These are phyloP conservation scores for Arrhamphus sclerolepis DNA, from an alignment of 2,797 vertebrate genomes.

Conservation along the genomic window DNA sequence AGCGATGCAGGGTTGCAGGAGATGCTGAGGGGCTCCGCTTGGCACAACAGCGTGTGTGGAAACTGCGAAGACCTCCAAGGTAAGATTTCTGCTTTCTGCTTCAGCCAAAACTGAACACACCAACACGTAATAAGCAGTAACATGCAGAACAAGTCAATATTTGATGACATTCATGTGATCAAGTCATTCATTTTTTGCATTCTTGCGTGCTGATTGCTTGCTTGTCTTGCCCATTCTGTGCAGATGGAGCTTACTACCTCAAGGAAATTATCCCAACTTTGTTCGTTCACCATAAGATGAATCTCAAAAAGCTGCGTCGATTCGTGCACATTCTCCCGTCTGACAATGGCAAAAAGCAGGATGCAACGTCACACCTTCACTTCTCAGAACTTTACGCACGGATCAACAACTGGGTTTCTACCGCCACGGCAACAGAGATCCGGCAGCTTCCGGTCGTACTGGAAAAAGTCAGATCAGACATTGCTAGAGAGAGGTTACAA, in stretches of 20 bases:
- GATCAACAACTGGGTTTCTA: constrained; percentile 30
- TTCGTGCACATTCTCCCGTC: constrained; percentile 25
- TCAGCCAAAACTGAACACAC: no score
- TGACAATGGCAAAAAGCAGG: fast-evolving
- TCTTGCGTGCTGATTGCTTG: no score
- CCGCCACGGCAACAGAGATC: constrained; percentile 2
- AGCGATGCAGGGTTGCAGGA: not conserved
- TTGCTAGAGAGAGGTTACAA: constrained; percentile 3
- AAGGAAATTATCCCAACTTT: constrained; percentile 53
- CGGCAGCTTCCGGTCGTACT: constrained; percentile 20
- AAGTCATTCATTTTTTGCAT: no score
- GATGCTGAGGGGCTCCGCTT: constrained; percentile 56
- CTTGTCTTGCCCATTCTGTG: no score
- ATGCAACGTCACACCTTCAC: fast-evolving
- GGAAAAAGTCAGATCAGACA: fast-evolving
- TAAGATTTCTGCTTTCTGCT: constrained; percentile 9
- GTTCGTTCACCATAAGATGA: constrained; percentile 48
- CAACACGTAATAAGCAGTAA: no score
- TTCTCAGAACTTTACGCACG: fast-evolving
- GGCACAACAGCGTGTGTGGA: constrained; percentile 70
- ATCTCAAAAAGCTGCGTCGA: constrained; percentile 8
- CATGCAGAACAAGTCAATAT: no score
- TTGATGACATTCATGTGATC: no score
- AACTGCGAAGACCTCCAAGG: constrained; percentile 30
- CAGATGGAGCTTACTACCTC: constrained; percentile 26